A percentile compares a stretch with the other conserved stretches of the same genome.
phyloP scores from a whole-genome alignment of 2,113 vertebrate genomes.

The Noturus placidus region DNA sequence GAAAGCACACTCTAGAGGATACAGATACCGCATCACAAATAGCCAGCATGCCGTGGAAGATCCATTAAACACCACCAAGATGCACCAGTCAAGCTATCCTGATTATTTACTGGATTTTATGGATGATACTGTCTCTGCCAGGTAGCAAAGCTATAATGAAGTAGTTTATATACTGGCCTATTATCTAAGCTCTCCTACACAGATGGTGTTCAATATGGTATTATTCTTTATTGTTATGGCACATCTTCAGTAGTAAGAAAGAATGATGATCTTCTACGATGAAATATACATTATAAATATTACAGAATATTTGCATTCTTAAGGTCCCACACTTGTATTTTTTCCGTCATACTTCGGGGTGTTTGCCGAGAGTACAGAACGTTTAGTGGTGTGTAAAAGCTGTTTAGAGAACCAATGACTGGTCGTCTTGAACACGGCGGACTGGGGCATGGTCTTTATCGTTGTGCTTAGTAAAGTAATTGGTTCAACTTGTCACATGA shows the following conservation, averaged over 20 bases:
- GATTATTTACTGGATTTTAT: not conserved
- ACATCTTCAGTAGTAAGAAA: not conserved
- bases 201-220: not conserved
- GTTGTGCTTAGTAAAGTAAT: not conserved
- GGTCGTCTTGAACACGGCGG: not conserved
- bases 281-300: not conserved
- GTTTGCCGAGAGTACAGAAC: not conserved
- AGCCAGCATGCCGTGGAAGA: not conserved
- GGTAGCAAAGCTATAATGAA: not conserved
- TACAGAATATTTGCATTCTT: not conserved
- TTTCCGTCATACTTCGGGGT: too few species aligned
- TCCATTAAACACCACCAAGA: not conserved
- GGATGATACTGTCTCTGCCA: not conserved
- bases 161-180: not conserved
- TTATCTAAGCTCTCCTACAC: not conserved
- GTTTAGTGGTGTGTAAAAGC: not conserved
- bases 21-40: not conserved
- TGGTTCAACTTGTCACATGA: not conserved
- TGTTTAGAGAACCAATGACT: not conserved
- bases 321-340: not conserved
- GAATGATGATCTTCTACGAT: not conserved
- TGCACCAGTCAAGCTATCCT: too few species aligned
- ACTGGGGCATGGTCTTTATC: not conserved
- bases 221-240: not conserved
- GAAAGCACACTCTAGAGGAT: not conserved